Evolutionary conservation across 2,113 vertebrate genomes (phyloP), one percentile per base, ranked within the genome.

Genomic region (Phodopus roborovskii): DNA sequence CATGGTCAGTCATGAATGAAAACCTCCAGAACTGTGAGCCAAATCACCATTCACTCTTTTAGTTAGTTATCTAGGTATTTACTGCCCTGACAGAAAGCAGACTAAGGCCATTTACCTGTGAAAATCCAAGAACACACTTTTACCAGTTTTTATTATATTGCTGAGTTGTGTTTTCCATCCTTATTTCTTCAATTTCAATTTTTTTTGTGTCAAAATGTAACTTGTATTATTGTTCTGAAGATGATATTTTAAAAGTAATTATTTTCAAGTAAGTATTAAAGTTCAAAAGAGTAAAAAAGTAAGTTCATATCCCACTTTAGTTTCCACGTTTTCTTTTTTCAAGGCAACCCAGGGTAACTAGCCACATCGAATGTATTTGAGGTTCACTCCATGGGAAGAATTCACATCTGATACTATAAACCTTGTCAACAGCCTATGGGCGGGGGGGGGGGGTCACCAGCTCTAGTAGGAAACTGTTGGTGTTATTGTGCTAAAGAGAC

Each of bases 241-340:
- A 73, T 77, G 39, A 19, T 42, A 33, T 66, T 92, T 96, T 87
- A 42, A 93, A 92, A 20, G 88, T 50, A 58, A 36, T 50, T 70
- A 58, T 33, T 88, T 88, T 71, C 7, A 66, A 78, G 7, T 42
- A 87, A 3, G 0, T 74, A 70, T 11, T 22, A 50, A 86, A 68
- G 39, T 48, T 20, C 6, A 36, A 86, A 68, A 50, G 62, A 64
- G 26, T 17, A 30, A 33, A 64, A 84, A 16, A 28, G n/a, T 15
- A 83, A 58, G 16, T 60, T 50, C 20, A 45, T 22, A 13, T 22
- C 39, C 62, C 45, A 48, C 3, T 11, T 48, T 22, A 20, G 42
- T 50, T 6, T 50, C 39, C 64, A 11, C 22, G 42, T 70, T 70
- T 70, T 64, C 64, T 70, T 70, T 70, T 42, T 86, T 68, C 36